Base-by-base conservation (phyloP, 2,888 invertebrate species). In the Hyposoter dolosus region DNA sequence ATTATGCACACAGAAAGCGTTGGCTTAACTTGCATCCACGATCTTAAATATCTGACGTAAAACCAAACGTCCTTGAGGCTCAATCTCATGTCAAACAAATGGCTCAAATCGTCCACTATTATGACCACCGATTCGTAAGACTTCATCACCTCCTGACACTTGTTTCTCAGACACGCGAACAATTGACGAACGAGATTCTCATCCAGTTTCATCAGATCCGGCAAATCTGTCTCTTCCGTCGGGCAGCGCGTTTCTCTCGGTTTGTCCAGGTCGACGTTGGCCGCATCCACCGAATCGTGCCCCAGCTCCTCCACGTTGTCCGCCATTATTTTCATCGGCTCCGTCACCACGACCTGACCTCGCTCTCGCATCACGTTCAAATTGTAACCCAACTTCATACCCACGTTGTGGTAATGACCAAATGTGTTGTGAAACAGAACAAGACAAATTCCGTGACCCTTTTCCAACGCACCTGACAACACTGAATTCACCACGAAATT, bases 361-460 rank as follows among this genome's bases (percentile, higher is more conserved):
- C 94, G 92, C 68, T 94, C 94, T 40, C 94, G 92, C 83, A 95
- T 94, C 75, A 95, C 93, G 50, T 95, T 95, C 47, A 97, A 94
- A 92, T 97, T 97, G 91, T 96, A 97, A 74, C 97, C 97, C 91
- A 97, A 95, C 90, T 97, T 96, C 91, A 96, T 96, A 17, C 97
- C 97, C 50, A 97, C 95, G 94, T 96, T 96, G 84, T 97, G 96
- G 91, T 97, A 97, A 92, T 97, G 97, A 78, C 95, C 95, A 71
- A 96, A 94, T 1, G 96, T 96, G 90, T 97, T 96, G 92, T 97
- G 97, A 85, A 96, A 95, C 74, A 96, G 95, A 72, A 97, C 94
- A 71, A 97, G 94, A 89, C 97, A 95, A 7, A 96, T 94, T 77
- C 95, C 95, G 82, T 95, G 94, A 85, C 96, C 95, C 85, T 95